Evolutionary conservation across 2,797 vertebrate genomes (phyloP).

Genomic region (Alexandromys oeconomus): DNA sequence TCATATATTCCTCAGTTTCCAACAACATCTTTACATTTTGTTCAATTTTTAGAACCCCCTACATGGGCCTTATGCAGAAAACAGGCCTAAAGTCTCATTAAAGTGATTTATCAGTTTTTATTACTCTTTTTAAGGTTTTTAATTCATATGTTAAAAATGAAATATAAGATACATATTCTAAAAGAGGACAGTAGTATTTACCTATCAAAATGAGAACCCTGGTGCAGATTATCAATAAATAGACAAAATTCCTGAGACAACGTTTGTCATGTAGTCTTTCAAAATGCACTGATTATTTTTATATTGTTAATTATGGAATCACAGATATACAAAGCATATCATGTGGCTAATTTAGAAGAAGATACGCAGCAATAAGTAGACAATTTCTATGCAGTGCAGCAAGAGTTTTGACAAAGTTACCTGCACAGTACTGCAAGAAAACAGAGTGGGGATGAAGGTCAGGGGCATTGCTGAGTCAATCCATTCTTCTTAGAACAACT

Average conservation of each 20-base stretch:
- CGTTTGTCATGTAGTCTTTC: neutral
- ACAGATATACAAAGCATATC: neutral
- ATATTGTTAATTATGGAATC: constrained; percentile 5
- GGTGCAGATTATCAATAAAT: neutral
- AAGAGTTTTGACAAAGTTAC: neutral
- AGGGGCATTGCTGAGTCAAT: neutral
- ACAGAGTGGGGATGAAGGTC: accelerated
- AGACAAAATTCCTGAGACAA: neutral
- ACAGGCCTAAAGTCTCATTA: neutral
- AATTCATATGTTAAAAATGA: constrained; percentile 29
- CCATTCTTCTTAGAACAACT: neutral
- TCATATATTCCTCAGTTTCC: neutral
- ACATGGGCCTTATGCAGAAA: neutral
- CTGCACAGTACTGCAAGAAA: neutral
- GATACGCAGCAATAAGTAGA: neutral
- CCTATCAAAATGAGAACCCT: neutral
- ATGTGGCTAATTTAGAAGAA: neutral
- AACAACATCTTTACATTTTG: neutral
- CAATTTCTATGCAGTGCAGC: neutral
- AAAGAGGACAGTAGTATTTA: neutral
- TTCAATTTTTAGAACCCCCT: neutral
- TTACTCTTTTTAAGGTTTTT: neutral
- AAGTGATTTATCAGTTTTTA: neutral
- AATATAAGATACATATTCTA: neutral
- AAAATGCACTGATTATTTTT: neutral